Conservation (phyloP, 2,888 invertebrate species). For the Microplitis manilae region DNA sequence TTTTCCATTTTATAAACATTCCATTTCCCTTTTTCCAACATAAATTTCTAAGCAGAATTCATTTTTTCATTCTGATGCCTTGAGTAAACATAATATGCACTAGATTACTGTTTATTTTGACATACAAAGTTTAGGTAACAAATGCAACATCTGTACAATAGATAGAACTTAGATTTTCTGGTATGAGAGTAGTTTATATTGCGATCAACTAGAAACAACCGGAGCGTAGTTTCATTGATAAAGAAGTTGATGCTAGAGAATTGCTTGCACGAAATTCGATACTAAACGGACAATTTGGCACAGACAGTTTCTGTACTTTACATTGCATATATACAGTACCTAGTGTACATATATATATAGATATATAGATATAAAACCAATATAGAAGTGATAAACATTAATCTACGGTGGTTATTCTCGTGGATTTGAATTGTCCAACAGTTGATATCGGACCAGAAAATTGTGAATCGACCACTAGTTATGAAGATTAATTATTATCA, state of each 20-base stretch:
- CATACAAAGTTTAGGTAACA: neutral
- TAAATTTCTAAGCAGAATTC: neutral
- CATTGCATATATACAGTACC: neutral
- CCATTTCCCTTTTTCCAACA: no score
- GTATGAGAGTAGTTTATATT: neutral
- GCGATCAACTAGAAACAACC: neutral
- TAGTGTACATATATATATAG: neutral
- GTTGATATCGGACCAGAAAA: neutral
- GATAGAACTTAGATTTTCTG: neutral
- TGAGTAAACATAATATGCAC: neutral
- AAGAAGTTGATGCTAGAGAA: neutral
- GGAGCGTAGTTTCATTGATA: neutral
- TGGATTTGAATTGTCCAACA: neutral
- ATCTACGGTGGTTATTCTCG: neutral
- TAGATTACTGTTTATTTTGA: neutral
- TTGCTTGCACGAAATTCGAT: slow-evolving; percentile 1
- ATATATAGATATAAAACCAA: neutral
- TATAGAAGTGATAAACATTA: slow-evolving; percentile 12
- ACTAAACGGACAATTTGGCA: slow-evolving; percentile 14
- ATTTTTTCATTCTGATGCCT: neutral
- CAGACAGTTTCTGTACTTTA: neutral
- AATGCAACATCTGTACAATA: neutral
- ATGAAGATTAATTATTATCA: slow-evolving; percentile 14
- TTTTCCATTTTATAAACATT: no score
- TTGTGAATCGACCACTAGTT: slow-evolving; percentile 4